These are phyloP conservation scores for Anabacerthia variegaticeps DNA, from an alignment of 2,797 vertebrate genomes.

Conservation along the genomic window DNA sequence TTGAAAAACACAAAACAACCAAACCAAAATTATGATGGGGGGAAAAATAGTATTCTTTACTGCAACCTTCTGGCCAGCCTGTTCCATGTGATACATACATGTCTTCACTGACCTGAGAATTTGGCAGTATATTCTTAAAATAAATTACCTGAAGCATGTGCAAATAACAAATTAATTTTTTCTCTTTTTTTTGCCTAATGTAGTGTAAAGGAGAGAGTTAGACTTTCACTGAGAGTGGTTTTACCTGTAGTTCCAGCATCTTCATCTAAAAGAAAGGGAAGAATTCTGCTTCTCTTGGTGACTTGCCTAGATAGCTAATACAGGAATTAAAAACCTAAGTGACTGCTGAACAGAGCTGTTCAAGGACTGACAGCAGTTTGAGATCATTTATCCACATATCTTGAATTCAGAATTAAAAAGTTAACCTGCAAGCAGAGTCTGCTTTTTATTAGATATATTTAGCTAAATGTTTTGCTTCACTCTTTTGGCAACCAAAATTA, in stretches of 20 bases:
- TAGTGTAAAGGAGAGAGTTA: neutral
- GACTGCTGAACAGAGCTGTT: constrained; percentile 1
- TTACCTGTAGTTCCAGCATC: neutral
- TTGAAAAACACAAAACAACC: neutral
- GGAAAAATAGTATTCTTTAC: accelerated
- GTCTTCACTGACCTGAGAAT: constrained; percentile 41
- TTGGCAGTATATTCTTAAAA: neutral
- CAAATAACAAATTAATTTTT: neutral
- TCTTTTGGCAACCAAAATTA: neutral
- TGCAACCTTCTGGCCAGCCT: constrained; percentile 7
- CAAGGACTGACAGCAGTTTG: neutral
- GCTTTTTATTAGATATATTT: neutral
- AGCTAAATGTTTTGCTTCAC: neutral
- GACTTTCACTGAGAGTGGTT: neutral
- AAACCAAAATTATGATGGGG: neutral
- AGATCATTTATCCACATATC: accelerated
- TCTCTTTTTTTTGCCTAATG: neutral
- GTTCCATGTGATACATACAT: constrained; percentile 25
- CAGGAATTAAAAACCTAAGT: neutral
- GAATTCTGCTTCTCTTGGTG: neutral
- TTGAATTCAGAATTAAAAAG: neutral
- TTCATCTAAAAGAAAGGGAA: neutral
- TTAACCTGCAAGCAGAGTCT: neutral
- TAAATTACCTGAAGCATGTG: constrained; percentile 33
- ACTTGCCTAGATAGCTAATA: neutral